Evolutionary conservation across 2,888 invertebrate genomes (phyloP), one percentile per base, ranked within the genome.

Genomic region (Bugula neritina): DNA sequence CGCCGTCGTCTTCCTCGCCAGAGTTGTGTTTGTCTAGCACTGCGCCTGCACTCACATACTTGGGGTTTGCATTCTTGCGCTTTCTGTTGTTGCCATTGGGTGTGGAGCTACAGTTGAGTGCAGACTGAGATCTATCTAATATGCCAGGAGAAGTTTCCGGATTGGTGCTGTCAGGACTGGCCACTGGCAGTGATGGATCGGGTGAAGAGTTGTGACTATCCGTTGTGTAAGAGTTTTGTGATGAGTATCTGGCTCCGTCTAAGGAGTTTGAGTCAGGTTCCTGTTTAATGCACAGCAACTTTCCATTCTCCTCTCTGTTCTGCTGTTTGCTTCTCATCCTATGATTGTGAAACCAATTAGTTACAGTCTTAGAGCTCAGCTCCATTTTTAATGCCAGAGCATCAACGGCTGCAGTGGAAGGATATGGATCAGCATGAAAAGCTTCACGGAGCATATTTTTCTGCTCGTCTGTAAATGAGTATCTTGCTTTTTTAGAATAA

Each of bases 341-440:
- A 84, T 99, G 97, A 84, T 99, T 99, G 88, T 99, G 98, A 88
- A 99, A 99, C 99, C 99, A 99, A 86, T 99, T 99, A 74, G 96
- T 96, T 80, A 99, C 97, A 72, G 98, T 98, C 77, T 98, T 89
- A 71, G 95, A 91, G 3, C 94, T 93, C 55, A 99, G 87, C 10
- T 91, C 92, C 72, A 99, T 87, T 84, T 96, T 95, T 35, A 90
- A 89, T 35, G 97, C 95, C 73, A 99, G 88, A 81, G 94, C 94
- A 83, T 98, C 97, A 76, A 98, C 95, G 73, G 95, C 94, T 31
- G 92, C 92, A 80, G 95, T 92, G 84, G 94, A 95, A 0, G 99
- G 99, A 84, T 99, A 98, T 0, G 97, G 96, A 82, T 99, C 98
- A 71, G 96, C 87, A 0, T 93, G 92, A 83, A 98, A 99, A 0